Percentiles rank a stretch among this genome's conserved stretches.
These are phyloP conservation scores for Picus viridis DNA, from an alignment of 2,797 vertebrate genomes.

Conservation along the genomic window DNA sequence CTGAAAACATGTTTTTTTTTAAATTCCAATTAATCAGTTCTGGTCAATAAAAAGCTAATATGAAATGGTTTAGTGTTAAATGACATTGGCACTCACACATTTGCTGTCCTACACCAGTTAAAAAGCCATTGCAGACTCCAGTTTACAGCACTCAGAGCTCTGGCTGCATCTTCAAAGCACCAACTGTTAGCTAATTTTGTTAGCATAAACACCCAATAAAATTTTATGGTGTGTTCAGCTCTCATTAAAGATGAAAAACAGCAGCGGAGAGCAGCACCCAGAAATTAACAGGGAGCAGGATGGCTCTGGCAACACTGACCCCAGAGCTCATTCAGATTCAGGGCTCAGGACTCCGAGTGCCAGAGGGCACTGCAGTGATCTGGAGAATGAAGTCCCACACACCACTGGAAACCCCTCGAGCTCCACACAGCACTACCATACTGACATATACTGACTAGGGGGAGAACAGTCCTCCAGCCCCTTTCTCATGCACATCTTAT, in stretches of 20 bases:
- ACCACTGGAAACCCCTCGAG: neutral
- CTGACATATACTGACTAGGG: neutral
- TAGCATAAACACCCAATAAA: constrained; percentile 62
- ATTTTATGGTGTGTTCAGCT: constrained; percentile 53
- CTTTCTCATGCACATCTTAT: neutral
- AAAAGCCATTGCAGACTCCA: constrained; percentile 40
- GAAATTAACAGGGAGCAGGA: neutral
- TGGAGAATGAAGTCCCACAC: accelerated
- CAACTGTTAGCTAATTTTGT: constrained; percentile 64
- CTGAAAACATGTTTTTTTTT: neutral
- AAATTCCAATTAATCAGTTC: constrained; percentile 5
- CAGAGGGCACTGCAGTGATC: neutral
- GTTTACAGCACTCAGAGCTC: neutral
- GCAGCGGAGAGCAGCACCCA: neutral
- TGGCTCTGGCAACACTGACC: accelerated
- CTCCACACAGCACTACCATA: neutral
- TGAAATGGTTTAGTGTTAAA: neutral
- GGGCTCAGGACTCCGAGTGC: accelerated
- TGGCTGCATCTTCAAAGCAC: constrained; percentile 36
- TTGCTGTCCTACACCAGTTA: constrained; percentile 32
- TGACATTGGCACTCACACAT: neutral
- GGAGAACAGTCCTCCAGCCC: accelerated
- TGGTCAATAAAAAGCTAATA: constrained; percentile 29
- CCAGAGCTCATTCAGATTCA: neutral
- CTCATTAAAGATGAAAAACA: constrained; percentile 65